These are phyloP conservation scores for Psilopsiagon aymara DNA, from an alignment of 2,113 vertebrate species.

Conservation along the genomic window DNA sequence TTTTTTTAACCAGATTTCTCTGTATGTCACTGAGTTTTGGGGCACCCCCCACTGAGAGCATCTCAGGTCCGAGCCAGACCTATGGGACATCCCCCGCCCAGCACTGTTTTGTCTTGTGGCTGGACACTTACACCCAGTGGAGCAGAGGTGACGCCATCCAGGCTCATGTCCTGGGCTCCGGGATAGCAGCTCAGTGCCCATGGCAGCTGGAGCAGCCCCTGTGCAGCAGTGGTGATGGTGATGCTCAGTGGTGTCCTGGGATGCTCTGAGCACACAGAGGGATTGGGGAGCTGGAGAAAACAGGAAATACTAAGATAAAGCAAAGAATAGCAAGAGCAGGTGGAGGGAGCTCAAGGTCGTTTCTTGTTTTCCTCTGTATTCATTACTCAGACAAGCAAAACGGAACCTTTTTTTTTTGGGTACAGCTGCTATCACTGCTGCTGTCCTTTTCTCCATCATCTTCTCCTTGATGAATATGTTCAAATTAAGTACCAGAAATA, in stretches of 20 bases:
- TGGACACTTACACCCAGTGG: rapidly evolving
- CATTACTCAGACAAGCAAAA: background rate
- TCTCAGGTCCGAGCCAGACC: background rate
- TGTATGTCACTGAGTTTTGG: background rate
- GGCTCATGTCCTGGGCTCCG: background rate
- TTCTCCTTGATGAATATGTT: background rate
- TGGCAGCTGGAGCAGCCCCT: rapidly evolving
- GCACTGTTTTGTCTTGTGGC: rapidly evolving
- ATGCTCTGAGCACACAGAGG: background rate
- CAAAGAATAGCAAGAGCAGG: background rate
- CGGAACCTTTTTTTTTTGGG: background rate
- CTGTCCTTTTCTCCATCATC: background rate
- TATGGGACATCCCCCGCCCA: background rate
- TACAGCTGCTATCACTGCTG: conserved; percentile 12
- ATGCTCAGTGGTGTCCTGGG: background rate
- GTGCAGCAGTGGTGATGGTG: rapidly evolving
- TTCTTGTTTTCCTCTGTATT: background rate
- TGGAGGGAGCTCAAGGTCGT: background rate
- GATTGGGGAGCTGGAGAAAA: background rate
- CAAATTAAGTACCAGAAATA: conserved; percentile 32
- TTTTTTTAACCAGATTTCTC: background rate
- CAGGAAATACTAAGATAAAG: background rate
- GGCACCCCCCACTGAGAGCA: background rate
- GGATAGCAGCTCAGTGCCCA: background rate
- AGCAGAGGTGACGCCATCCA: background rate